Base-by-base conservation (phyloP, 2,797 vertebrate genomes). In the Tangara arthus region DNA sequence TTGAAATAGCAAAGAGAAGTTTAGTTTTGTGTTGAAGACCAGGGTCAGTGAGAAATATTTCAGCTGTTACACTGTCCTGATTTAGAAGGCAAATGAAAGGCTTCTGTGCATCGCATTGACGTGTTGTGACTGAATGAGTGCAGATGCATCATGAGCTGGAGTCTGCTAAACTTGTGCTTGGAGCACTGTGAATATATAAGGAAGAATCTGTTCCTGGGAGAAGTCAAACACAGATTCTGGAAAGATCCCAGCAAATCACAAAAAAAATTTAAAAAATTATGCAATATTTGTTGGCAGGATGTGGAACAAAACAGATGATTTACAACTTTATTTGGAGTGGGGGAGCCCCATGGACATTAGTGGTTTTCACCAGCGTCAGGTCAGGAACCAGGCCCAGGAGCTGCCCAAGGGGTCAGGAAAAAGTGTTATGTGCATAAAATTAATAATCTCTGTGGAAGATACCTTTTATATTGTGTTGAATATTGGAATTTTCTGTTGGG, bases 31-130 rank as follows among this genome's bases (percentile, higher is more conserved):
- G 44, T 65, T 81, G 84, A 93, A 91, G 92, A 79, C 24, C 50
- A 35, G 69, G 47, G 72, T 93, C 87, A 73, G 66, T 42, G 69
- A 83, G 92, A 93, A 94, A 81, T 91, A 81, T 32, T 88, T 95
- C 92, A 92, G 84, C 82, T 96, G 90, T 87, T 87, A 23, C 0
- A 5, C 59, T 86, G 4, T 76, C 53, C 87, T 63, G 28, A 52
- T 88, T 94, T 88, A 91, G 82, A 72, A 93, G 41, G 79, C 64
- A 79, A 94, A 68, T 21, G 61, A 93, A 89, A 83, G 44, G 50
- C 94, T 93, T 93, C 82, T 93, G 82, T 95, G 89, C 80, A 87
- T 92, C 0, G 0, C 73, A 71, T 11, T 83, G 90, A 75, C 0
- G 2, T 60, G 75, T 66, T 65, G 72, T 42, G 77, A 39, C 83